Evolutionary conservation across 2,888 invertebrate genomes (phyloP).

Genomic region (Trichacis sp.): DNA sequence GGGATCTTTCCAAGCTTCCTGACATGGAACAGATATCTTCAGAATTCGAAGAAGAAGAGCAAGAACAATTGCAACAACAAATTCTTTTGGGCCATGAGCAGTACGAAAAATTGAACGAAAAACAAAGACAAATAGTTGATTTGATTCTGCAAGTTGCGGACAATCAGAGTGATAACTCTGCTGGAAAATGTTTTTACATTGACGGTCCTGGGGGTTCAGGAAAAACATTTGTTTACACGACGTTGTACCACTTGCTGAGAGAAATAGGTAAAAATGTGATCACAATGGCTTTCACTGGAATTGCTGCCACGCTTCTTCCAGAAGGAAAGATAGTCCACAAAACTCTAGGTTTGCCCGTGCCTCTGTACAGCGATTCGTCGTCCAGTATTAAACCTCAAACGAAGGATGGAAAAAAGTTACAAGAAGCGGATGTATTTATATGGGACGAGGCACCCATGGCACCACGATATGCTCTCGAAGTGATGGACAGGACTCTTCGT

Average conservation of each 20-base stretch:
- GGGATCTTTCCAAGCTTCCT: not conserved
- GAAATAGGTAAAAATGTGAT: not conserved
- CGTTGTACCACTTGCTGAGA: not conserved
- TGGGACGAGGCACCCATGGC: no score
- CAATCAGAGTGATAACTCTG: not conserved
- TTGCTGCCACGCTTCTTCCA: no score
- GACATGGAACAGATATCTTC: not conserved
- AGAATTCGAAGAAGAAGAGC: not conserved
- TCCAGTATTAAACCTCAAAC: not conserved
- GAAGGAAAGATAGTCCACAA: no score
- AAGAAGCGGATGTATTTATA: not conserved
- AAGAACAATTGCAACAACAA: not conserved
- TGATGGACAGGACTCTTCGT: not conserved
- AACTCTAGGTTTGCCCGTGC: no score
- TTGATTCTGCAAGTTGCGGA: not conserved
- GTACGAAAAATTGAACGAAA: no score
- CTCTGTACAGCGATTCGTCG: not conserved
- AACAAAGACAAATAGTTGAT: slow-evolving; percentile 8
- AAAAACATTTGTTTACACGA: not conserved
- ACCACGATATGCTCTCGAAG: no score
- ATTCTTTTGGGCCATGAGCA: not conserved
- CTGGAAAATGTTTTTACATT: not conserved
- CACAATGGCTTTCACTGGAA: not conserved
- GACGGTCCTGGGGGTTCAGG: no score
- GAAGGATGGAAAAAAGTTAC: not conserved